phyloP scores from a whole-genome alignment of 2,888 invertebrate genomes.

The Metalampra italica region DNA sequence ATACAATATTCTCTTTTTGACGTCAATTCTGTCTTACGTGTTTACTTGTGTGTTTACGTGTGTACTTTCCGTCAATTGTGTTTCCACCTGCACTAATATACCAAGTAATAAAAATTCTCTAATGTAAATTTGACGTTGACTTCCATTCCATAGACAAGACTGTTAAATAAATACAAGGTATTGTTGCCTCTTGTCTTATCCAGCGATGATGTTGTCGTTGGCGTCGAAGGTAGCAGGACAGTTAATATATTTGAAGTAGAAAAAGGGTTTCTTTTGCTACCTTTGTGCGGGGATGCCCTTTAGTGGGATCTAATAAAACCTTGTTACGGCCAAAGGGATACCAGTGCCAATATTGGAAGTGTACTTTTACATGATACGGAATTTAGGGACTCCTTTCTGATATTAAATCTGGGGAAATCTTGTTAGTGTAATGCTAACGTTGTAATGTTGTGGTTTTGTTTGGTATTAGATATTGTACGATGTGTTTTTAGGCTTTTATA shows the following conservation, averaged over 20 bases:
- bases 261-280: conserved; percentile 75
- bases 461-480: not conserved
- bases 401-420: conserved; percentile 73
- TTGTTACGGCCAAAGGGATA: conserved; percentile 79
- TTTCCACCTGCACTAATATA: too few relatives aligned
- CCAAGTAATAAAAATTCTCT: too few relatives aligned
- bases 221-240: conserved; percentile 64
- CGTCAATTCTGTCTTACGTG: too few relatives aligned
- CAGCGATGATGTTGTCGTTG: conserved; percentile 23
- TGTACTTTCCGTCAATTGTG: too few relatives aligned
- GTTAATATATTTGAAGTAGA: conserved; percentile 79
- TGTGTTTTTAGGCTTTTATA: too few relatives aligned
- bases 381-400: conserved; percentile 74
- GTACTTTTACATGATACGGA: conserved; percentile 78
- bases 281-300: conserved; percentile 77
- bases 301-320: conserved; percentile 79
- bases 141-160: not conserved
- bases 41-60: too few relatives aligned
- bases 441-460: conserved; percentile 28
- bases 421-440: conserved; percentile 56
- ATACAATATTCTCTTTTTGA: too few relatives aligned
- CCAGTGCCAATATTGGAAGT: conserved; percentile 78
- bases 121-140: too few relatives aligned
- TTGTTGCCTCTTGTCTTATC: conserved; percentile 22
- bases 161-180: not conserved